Base-by-base conservation (phyloP, 2,888 invertebrate genomes). In the Drosophila incognita region DNA sequence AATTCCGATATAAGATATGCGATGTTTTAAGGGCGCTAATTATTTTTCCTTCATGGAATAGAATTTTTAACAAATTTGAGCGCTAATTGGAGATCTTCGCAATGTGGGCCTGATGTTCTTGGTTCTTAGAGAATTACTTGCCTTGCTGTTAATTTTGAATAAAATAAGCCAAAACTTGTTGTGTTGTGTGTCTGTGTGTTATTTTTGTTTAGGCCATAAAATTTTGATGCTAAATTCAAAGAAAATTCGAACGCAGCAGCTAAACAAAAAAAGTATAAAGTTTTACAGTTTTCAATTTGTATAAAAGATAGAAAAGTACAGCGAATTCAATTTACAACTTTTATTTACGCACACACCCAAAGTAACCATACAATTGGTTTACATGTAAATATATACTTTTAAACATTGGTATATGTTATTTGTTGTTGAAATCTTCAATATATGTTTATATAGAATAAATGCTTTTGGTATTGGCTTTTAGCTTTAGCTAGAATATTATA, bases 101-200 rank as follows among this genome's bases (percentile, higher is more conserved):
- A 73, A 51, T 56, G 42, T 62, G 56, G 63, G 73, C 63, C 73
- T 46, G 40, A 27, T 60, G 54, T 74, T 59, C 38, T 27, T 63
- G 35, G 68, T 75, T 69, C 59, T 56, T 82, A 84, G 84, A 84
- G 84, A 85, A 85, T 76, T 76, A 51, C 72, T 77, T 77, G 82
- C 75, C 83, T 76, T 82, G 83, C 83, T 82, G 85, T 80, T 79
- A 85, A 87, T 86, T 86, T 86, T 78, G 87, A 82, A 80, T 74
- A 51, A 75, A 68, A 78, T 71, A 60, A 68, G 87, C 85, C 85
- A 76, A 86, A 86, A 86, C 31, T 74, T 67, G 13, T 64, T 76
- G 87, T 84, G 84, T 81, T 72, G 74, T 85, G 69, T 56, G 69
- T 71, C 53, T 74, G 59, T 69, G 67, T 49, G 64, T 60, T 49